Base-by-base conservation (phyloP, 1,140 invertebrate species). In the Periplaneta americana region DNA sequence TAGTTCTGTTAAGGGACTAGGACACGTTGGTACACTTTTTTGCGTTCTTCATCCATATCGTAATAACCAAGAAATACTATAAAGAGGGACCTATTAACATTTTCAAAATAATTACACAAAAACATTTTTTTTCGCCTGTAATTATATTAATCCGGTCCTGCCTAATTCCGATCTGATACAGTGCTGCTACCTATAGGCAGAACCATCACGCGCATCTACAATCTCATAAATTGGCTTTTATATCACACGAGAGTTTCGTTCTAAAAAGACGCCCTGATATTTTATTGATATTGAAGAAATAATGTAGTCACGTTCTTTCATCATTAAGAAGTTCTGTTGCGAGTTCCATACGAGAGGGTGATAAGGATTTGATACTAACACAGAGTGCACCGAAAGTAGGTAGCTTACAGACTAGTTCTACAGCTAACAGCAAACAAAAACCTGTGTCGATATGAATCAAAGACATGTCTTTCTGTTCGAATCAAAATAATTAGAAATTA, bases 51-150 rank as follows among this genome's bases (percentile, higher is more conserved):
- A 5, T 66, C n/a, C 22, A 6, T 28, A 66, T 0, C 39, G 48
- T 66, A 66, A 66, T 66, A 66, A 66, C 48, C 48, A 66, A 22
- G 28, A n/a, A 66, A 66, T 66, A n/a, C n/a, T 66, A 28, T 66
- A 80, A 74, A 80, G 28, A 80, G 11, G 22, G n/a, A 15, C n/a
- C 79, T 39, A 66, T 37, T 80, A 80, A 80, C 34, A 80, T 74
- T 80, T 80, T 80, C 48, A 57, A 80, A 80, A 48, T 80, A 80
- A 80, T 80, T 80, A 80, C 48, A 80, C 18, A n/a, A 34, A 37
- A 77, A 33, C 34, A 74, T 80, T 80, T 80, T 80, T 80, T 80
- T 80, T 80, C 66, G 48, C 37, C 79, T 80, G 31, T 80, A 80
- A 80, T 80, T 80, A 80, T 74, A 80, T 80, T 34, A 80, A 39